Conservation (phyloP, 2,113 vertebrate genomes). For the Halcyon malimbica region DNA sequence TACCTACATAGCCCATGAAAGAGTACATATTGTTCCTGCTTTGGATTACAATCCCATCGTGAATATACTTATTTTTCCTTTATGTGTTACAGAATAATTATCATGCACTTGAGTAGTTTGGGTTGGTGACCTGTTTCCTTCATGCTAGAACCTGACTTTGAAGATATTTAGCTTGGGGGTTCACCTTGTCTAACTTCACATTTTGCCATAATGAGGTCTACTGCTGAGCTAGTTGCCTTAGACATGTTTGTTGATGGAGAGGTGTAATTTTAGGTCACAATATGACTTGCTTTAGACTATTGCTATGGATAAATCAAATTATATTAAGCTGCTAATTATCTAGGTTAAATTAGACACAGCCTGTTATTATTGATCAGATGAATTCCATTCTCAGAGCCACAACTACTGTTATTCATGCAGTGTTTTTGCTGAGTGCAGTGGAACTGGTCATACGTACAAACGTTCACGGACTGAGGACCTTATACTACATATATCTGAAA, state of each 20-base stretch:
- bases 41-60: background rate
- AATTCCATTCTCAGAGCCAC: background rate
- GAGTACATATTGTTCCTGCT: background rate
- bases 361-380: background rate
- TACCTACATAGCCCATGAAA: background rate
- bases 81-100: background rate
- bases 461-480: background rate
- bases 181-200: background rate
- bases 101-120: background rate
- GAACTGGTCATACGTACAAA: background rate
- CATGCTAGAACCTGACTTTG: background rate
- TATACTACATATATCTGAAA: background rate
- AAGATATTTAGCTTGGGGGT: background rate
- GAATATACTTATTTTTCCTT: background rate
- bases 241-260: background rate
- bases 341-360: constrained; percentile 15
- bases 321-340: constrained; percentile 35
- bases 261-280: background rate
- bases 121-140: background rate
- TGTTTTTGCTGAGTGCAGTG: background rate
- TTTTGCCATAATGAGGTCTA: background rate
- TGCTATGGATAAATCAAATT: constrained; percentile 15
- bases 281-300: background rate
- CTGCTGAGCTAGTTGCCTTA: background rate
- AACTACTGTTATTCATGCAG: background rate